Evolutionary conservation across 2,888 invertebrate species (phyloP).

Genomic region (Cantharis nigra): DNA sequence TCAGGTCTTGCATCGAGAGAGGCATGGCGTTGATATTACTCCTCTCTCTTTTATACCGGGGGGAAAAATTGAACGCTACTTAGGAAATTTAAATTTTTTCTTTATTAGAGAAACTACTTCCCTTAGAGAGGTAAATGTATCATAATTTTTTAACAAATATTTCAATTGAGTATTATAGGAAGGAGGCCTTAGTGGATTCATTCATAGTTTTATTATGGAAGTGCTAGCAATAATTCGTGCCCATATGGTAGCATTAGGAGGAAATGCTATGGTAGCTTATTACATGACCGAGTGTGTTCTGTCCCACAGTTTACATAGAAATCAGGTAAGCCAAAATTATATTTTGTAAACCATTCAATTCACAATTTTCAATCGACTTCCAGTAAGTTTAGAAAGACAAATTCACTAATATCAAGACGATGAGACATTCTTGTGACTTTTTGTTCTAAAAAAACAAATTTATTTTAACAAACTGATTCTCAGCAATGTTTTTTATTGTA

Average conservation of each 20-base stretch:
- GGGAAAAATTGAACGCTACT: conserved; percentile 75
- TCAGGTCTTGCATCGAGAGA: conserved; percentile 10
- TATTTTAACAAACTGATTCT: too few relatives aligned
- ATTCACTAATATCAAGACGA: too few relatives aligned
- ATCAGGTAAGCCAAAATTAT: conserved; percentile 72
- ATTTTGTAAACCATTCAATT: not conserved
- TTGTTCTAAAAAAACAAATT: too few relatives aligned
- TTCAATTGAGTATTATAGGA: conserved; percentile 56
- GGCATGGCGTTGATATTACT: conserved; percentile 76
- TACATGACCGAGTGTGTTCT: conserved; percentile 91
- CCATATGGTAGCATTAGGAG: conserved; percentile 90
- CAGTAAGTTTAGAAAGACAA: too few relatives aligned
- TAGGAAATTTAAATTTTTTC: conserved; percentile 91
- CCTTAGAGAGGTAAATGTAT: conserved; percentile 70
- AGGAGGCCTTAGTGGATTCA: conserved; percentile 92
- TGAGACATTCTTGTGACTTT: too few relatives aligned
- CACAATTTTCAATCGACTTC: too few relatives aligned
- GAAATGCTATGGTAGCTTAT: conserved; percentile 93
- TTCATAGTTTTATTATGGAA: conserved; percentile 92
- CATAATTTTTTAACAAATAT: not conserved
- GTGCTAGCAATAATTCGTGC: conserved; percentile 91
- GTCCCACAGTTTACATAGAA: conserved; percentile 92
- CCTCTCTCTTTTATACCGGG: conserved; percentile 81
- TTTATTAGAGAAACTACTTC: conserved; percentile 95
- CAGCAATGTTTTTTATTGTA: too few relatives aligned